A percentile compares a stretch with the other conserved stretches of the same genome.
Evolutionary conservation across 2,113 vertebrate species (phyloP).

Genomic region (Poeciliopsis prolifica): DNA sequence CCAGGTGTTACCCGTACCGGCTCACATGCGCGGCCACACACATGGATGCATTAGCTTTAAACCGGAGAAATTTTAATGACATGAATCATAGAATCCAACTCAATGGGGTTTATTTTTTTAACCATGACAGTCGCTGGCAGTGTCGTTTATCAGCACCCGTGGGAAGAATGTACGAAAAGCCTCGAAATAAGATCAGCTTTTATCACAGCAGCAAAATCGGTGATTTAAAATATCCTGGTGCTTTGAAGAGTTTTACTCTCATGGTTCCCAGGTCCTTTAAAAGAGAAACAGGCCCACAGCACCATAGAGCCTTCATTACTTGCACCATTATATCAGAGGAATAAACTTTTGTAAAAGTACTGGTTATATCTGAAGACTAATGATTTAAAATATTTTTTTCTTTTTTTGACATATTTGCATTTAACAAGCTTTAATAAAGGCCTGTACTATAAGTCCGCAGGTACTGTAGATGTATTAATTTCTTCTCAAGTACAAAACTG

Average conservation of each 20-base stretch:
- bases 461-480: no score
- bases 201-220: not conserved
- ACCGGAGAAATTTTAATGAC: slow-evolving; percentile 5
- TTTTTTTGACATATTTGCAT: no score
- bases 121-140: not conserved
- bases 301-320: not conserved
- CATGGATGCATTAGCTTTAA: not conserved
- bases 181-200: not conserved
- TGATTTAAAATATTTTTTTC: no score
- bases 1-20: slow-evolving; percentile 47
- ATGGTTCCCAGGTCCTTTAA: not conserved
- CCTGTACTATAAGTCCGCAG: no score
- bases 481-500: no score
- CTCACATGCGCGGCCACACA: slow-evolving; percentile 2
- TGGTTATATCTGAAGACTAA: no score
- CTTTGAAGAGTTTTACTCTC: not conserved
- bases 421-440: no score
- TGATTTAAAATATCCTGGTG: not conserved
- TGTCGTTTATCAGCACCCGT: no score
- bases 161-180: not conserved
- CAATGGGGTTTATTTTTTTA: not conserved
- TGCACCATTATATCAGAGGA: not conserved
- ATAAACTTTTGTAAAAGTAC: not conserved
- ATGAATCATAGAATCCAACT: not conserved
- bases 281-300: not conserved